Conservation (phyloP, 2,113 vertebrate species). For the Coptodon bakossiorum region DNA sequence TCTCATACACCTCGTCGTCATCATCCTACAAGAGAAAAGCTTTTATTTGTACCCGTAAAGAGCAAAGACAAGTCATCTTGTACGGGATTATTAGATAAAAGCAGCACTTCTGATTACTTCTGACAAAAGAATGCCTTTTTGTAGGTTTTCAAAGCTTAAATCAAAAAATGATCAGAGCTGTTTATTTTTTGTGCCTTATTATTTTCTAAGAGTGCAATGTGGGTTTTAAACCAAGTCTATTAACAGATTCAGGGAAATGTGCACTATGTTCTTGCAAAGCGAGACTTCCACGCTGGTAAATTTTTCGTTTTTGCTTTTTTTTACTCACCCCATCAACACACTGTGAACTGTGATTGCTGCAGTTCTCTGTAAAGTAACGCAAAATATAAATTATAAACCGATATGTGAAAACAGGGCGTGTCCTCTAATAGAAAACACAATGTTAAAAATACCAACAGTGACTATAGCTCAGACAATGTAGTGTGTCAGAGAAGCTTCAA, state of each 20-base stretch:
- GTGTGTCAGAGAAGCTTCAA: not conserved
- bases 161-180: not conserved
- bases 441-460: not conserved
- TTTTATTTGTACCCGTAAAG: not conserved
- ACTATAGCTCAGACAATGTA: not conserved
- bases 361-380: conserved; percentile 55
- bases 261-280: not conserved
- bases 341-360: conserved; percentile 41
- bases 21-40: conserved; percentile 51
- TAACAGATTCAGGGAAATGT: not conserved
- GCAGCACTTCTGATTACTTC: not conserved
- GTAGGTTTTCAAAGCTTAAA: not conserved
- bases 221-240: not conserved
- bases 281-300: not conserved
- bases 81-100: not conserved
- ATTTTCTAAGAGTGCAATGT: not conserved
- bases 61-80: not conserved
- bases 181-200: not conserved
- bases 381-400: not conserved
- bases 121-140: not conserved
- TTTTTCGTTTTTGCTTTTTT: not conserved
- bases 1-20: conserved; percentile 67
- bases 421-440: not conserved
- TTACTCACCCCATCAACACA: conserved; percentile 48
- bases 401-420: not conserved